Conservation (phyloP, 2,888 invertebrate species). For the Nymphalis polychloros region DNA sequence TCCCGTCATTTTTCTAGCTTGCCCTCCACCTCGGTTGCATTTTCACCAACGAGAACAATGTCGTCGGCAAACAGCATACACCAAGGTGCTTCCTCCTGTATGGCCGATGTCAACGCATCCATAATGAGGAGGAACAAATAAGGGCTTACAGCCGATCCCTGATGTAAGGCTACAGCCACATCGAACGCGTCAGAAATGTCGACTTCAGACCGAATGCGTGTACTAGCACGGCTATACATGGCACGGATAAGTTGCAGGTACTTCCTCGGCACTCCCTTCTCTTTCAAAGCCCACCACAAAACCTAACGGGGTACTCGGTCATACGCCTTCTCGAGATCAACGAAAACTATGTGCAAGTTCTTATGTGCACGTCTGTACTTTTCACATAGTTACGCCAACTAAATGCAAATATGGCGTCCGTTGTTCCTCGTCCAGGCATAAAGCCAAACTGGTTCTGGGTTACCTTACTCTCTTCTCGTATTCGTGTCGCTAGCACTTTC, state of each 20-base stretch:
- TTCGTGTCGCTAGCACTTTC: slow-evolving; percentile 23
- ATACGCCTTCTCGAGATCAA: slow-evolving; percentile 10
- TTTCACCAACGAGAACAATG: slow-evolving; percentile 25
- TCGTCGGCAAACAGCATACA: too few relatives aligned
- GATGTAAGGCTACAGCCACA: slow-evolving; percentile 1
- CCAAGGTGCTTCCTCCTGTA: slow-evolving; percentile 30
- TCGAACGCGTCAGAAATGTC: slow-evolving; percentile 12
- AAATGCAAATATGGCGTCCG: too few relatives aligned
- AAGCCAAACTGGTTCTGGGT: slow-evolving; percentile 18
- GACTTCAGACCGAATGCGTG: slow-evolving; percentile 12
- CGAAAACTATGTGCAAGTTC: slow-evolving; percentile 19
- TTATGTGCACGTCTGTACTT: slow-evolving; percentile 12
- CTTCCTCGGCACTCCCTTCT: slow-evolving; percentile 27
- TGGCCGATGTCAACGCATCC: slow-evolving; percentile 25
- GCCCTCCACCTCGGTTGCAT: slow-evolving; percentile 20
- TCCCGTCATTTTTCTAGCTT: slow-evolving; percentile 17
- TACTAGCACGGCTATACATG: slow-evolving; percentile 16
- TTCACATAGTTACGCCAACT: too few relatives aligned
- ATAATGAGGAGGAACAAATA: slow-evolving; percentile 28
- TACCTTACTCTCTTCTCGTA: too few relatives aligned
- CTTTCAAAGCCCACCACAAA: slow-evolving; percentile 34
- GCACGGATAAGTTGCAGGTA: slow-evolving; percentile 22
- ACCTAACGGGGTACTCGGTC: too few relatives aligned
- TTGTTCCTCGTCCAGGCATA: too few relatives aligned
- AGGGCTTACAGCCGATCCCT: slow-evolving; percentile 23